Evolutionary conservation across 2,113 vertebrate species (phyloP), one percentile per base, ranked within the genome.

Genomic region (Bolborhynchus lineola): DNA sequence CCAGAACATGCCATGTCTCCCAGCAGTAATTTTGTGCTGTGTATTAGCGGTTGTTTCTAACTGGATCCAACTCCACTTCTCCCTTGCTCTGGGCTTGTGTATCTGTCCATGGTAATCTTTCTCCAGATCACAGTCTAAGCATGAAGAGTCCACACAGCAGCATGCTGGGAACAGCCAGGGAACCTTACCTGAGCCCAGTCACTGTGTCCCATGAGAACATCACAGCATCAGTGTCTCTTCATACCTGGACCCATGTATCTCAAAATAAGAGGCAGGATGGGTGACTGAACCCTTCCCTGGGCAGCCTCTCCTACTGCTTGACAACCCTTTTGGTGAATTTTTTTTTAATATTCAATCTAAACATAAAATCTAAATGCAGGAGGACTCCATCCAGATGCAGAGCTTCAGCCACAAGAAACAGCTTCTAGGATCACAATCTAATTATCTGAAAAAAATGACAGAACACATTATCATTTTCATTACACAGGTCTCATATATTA

Each of bases 391-490:
- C 29, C 57, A 72, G 46, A 62, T 37, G 70, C 28, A 67, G 88
- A 72, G 42, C 10, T 84, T 77, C 70, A 95, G 59, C 37, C 72
- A 77, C 72, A 79, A 67, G 84, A 83, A 91, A 90, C 75, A 82
- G 44, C 52, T 92, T 95, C 64, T 42, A 92, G 55, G 76, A 96
- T 90, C 70, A 87, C 85, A 82, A 82, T 69, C 69, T 96, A 92
- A 96, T 97, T 96, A 95, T 93, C 68, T 92, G 68, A 94, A 97
- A 89, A 93, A 94, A 91, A 94, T 85, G 95, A 94, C 90, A 94
- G 89, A 96, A 93, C 16, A 62, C 55, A 71, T 96, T 97, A 90
- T 69, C 77, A 87, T 93, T 97, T 94, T 90, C 88, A 79, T 85
- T 93, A 86, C 62, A 68, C 31, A 41, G 57, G 62, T 55, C 57